Base-by-base conservation (phyloP, 2,888 invertebrate genomes). In the Masnerella sp. region DNA sequence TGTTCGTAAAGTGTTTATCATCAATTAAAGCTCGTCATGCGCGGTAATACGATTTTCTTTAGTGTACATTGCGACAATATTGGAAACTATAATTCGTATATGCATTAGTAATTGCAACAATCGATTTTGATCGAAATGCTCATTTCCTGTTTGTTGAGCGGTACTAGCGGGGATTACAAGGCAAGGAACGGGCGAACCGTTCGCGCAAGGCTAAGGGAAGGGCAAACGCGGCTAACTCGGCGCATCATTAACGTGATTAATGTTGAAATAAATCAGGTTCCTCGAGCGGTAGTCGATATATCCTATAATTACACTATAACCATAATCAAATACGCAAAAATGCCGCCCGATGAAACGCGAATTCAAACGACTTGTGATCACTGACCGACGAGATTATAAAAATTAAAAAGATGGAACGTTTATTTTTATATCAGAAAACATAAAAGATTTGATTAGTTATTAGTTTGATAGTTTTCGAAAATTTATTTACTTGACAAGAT, bases 221-320 rank as follows among this genome's bases (percentile, higher is more conserved):
- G 84, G 77, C 80, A 75, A 74, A 69, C 68, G 76, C 80, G 80
- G 80, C 81, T 77, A 81, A 80, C 79, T 74, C 77, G 82, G 83
- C 82, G 82, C 86, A 86, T 87, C 86, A 87, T 87, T 87, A 86
- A 84, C 82, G 84, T 87, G 87, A 87, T 87, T 86, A 87, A 87
- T 87, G 86, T 81, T 81, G 85, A 85, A 86, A 86, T 87, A 86
- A 87, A 87, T 87, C 86, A 87, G 84, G 80, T 81, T 83, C 79
- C 79, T 81, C 82, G 83, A 78, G 82, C 83, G 82, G 82, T 77
- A 83, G 83, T 84, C 85, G 84, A 86, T 86, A 85, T 85, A 85
- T 86, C 85, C 84, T 81, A 85, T 86, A 86, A 87, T 86, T 86
- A 84, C 83, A 78, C 84, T 81, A 85, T 86, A 85, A 86, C 85